A percentile compares a stretch with the other conserved stretches of the same genome.
Evolutionary conservation across 2,888 invertebrate genomes (phyloP).

Genomic region (Andrena praecox): DNA sequence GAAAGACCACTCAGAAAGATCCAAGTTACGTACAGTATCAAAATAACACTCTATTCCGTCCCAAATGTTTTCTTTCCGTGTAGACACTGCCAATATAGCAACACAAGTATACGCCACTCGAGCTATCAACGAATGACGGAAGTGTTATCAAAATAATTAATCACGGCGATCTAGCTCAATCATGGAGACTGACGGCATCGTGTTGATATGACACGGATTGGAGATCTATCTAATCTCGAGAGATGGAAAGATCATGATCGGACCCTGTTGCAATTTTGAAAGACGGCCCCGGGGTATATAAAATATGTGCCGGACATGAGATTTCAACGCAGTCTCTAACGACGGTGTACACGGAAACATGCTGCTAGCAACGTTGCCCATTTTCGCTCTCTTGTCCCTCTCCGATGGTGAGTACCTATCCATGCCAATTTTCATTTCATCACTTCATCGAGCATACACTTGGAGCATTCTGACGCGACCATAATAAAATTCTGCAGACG

Average conservation of each 20-base stretch:
- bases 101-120: not conserved
- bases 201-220: constrained; percentile 29
- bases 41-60: not conserved
- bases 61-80: not conserved
- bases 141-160: constrained; percentile 59
- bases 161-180: constrained; percentile 32
- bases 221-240: constrained; percentile 46
- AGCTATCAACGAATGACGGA: constrained; percentile 58
- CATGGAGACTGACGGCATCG: not conserved
- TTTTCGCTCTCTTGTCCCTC: constrained; percentile 47
- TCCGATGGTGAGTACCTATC: constrained; percentile 49
- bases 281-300: constrained; percentile 33
- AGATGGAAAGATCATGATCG: not conserved
- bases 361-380: constrained; percentile 33
- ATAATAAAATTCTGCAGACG: too few relatives aligned
- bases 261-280: constrained; percentile 21
- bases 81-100: not conserved
- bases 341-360: constrained; percentile 27
- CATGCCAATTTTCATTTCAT: not conserved
- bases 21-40: not conserved
- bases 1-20: not conserved
- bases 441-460: not conserved
- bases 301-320: constrained; percentile 23
- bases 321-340: not conserved
- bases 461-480: not conserved